Percentiles rank a stretch among this genome's conserved stretches.
Conservation (phyloP, 2,888 invertebrate species). For the Lithodes maja region DNA sequence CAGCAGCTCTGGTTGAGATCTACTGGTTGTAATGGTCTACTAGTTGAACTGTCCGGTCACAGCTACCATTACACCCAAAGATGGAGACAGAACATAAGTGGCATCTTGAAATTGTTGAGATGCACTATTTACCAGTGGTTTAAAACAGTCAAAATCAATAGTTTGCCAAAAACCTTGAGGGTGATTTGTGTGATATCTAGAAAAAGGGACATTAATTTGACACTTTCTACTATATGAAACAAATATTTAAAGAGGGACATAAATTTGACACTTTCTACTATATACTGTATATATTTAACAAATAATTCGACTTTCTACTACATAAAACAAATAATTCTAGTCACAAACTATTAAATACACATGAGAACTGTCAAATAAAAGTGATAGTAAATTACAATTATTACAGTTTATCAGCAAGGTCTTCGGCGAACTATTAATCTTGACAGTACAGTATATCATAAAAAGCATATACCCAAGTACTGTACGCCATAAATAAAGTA, state of each 20-base stretch:
- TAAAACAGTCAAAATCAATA: too few relatives aligned
- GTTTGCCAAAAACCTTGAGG: too few relatives aligned
- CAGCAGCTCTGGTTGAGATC: not conserved
- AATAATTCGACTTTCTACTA: too few relatives aligned
- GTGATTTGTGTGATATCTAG: too few relatives aligned
- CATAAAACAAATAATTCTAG: too few relatives aligned
- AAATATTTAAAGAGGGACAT: too few relatives aligned
- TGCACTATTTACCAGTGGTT: not conserved
- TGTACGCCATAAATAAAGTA: slow-evolving; percentile 27
- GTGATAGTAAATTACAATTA: not conserved
- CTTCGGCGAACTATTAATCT: not conserved
- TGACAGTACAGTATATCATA: not conserved
- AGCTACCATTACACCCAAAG: not conserved
- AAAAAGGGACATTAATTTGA: too few relatives aligned
- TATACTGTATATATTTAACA: too few relatives aligned
- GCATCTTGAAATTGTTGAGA: not conserved
- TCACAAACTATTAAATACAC: too few relatives aligned
- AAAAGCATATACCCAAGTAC: slow-evolving; percentile 27
- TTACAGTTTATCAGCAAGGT: not conserved
- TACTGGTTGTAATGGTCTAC: not conserved
- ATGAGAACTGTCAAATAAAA: too few relatives aligned
- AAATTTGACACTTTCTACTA: too few relatives aligned
- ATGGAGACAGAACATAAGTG: not conserved
- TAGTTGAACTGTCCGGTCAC: not conserved
- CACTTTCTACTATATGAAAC: too few relatives aligned